Evolutionary conservation across 2,113 vertebrate genomes (phyloP).

Genomic region (Microcebus lehilahytsara): DNA sequence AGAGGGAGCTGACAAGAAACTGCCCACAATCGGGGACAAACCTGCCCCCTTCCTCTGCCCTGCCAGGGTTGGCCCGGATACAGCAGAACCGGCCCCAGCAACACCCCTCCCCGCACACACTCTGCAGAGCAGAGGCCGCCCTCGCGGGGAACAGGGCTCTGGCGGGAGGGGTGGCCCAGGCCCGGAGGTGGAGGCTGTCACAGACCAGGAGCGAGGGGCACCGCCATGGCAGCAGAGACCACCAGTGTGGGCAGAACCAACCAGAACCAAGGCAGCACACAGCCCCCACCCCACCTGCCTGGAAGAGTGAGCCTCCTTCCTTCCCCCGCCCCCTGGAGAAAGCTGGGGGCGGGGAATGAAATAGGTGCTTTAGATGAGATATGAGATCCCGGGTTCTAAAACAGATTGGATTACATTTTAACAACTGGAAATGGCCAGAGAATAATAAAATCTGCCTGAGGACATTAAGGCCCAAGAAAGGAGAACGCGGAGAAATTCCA

Average conservation of each 20-base stretch:
- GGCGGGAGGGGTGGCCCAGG: background rate
- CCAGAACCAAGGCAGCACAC: background rate
- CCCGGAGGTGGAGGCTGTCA: fast-evolving
- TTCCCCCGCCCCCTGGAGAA: background rate
- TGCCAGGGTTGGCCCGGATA: background rate
- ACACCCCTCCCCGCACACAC: fast-evolving
- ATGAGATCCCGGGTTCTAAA: background rate
- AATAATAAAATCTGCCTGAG: background rate
- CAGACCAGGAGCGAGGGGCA: background rate
- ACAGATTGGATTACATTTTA: fast-evolving
- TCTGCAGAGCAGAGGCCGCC: background rate
- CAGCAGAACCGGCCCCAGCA: background rate
- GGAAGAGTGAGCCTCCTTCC: background rate
- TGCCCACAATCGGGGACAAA: no score
- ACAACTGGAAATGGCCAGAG: background rate
- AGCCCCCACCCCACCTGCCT: background rate
- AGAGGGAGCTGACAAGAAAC: background rate
- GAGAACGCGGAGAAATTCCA: background rate
- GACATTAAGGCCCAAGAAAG: background rate
- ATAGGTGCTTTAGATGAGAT: background rate
- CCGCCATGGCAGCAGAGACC: background rate
- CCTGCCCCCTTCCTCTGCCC: background rate
- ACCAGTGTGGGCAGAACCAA: background rate
- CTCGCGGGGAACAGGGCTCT: background rate
- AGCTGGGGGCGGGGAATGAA: fast-evolving